phyloP scores from a whole-genome alignment of 1,140 invertebrate species.

The Hyphantria cunea region DNA sequence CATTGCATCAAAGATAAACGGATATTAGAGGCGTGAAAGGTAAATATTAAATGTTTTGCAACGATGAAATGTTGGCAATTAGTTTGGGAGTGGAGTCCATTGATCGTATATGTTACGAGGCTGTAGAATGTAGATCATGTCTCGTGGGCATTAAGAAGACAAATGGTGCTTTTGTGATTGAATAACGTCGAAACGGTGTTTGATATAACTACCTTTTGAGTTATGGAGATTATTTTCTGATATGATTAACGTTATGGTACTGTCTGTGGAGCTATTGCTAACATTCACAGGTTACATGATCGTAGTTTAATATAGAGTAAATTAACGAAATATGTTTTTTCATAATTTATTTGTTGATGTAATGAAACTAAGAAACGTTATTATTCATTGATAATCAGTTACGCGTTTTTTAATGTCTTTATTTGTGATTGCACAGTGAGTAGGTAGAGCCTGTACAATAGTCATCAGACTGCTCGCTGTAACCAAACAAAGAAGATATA shows the following conservation, averaged over 20 bases:
- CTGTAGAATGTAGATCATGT: slow-evolving; percentile 23
- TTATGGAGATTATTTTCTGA: neutral
- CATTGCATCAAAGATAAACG: slow-evolving; percentile 35
- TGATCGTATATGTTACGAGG: slow-evolving; percentile 31
- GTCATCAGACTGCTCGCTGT: too few relatives aligned
- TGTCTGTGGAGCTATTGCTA: too few relatives aligned
- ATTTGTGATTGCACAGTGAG: neutral
- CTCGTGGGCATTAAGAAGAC: slow-evolving; percentile 24
- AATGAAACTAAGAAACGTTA: too few relatives aligned
- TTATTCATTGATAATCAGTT: too few relatives aligned
- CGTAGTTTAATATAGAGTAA: too few relatives aligned
- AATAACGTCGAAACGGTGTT: slow-evolving; percentile 6
- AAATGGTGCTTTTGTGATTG: slow-evolving; percentile 24
- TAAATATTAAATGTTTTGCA: slow-evolving; percentile 32
- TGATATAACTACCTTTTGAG: neutral
- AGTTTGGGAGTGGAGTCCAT: slow-evolving; percentile 12
- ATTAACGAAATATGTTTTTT: too few relatives aligned
- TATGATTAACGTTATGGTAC: neutral
- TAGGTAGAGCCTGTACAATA: too few relatives aligned
- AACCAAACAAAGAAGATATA: too few relatives aligned
- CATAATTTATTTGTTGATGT: too few relatives aligned
- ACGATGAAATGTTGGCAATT: slow-evolving; percentile 34
- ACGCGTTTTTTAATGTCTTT: neutral
- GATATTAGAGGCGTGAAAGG: slow-evolving; percentile 34
- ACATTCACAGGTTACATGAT: too few relatives aligned